phyloP scores from a whole-genome alignment of 1,140 invertebrate genomes.

The Meloidogyne chitwoodi region DNA sequence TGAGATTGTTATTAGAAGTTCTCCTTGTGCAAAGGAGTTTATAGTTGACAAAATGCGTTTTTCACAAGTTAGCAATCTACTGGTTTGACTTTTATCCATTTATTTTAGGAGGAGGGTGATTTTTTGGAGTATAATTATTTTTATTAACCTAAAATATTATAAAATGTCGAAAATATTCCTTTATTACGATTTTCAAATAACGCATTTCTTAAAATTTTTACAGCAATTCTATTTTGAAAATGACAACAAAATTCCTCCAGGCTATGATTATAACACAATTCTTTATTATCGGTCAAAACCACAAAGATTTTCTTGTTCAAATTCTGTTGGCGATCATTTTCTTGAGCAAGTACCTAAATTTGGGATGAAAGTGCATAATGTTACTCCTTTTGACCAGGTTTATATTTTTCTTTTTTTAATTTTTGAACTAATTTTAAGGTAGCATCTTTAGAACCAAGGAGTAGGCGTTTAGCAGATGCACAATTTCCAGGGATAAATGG shows the following conservation, averaged over 20 bases:
- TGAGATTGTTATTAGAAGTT: constrained; percentile 54
- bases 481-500: constrained; percentile 49
- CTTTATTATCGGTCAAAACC: constrained; percentile 49
- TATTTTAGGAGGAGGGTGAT: background rate
- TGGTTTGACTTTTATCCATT: constrained; percentile 33
- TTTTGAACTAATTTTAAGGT: background rate
- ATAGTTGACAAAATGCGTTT: constrained; percentile 42
- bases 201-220: constrained; percentile 20
- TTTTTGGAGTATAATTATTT: background rate
- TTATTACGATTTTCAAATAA: no score
- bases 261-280: constrained; percentile 52
- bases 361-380: constrained; percentile 41
- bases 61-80: constrained; percentile 43
- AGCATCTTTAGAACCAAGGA: background rate
- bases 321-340: constrained; percentile 39
- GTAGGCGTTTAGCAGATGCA: constrained; percentile 29
- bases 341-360: constrained; percentile 25
- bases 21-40: constrained; percentile 58
- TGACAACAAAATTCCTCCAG: constrained; percentile 43
- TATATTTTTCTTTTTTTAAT: background rate
- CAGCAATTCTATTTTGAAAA: constrained; percentile 58
- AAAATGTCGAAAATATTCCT: no score
- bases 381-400: constrained; percentile 25
- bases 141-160: no score
- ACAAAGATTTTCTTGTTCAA: constrained; percentile 46